Evolutionary conservation across 2,113 vertebrate genomes (phyloP), one percentile per base, ranked within the genome.

Genomic region (Erythrocercus mccallii): DNA sequence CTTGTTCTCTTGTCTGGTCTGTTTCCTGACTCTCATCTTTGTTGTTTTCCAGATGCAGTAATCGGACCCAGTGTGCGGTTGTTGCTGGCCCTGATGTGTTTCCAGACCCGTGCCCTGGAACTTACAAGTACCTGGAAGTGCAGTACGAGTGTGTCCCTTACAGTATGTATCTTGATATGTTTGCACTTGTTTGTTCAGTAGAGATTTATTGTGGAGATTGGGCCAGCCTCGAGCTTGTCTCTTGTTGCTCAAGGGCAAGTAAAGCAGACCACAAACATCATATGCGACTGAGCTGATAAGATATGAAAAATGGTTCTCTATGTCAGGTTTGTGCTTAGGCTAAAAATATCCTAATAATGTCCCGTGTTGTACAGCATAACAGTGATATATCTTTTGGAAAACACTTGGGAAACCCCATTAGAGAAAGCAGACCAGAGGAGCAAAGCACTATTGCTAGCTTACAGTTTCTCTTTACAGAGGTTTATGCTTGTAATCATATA

Each of bases 131-230:
- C 95, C 98, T 99, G 88, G 99, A 99, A 97, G 99, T 99, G 93
- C 99, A 99, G 81, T 99, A 99, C 23, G 99, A 99, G 97, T 99
- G 99, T 93, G 99, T 99, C 42, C 99, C 99, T 91, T 99, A 99
- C 98, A 99, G 99, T 99, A 99, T 71, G 99, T 99, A 98, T 97
- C 90, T 70, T 80, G 57, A 56, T 91, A 2, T 76, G 31, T 65
- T 94, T 96, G 74, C 72, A 66, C 69, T 95, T 94, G 8, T 5
- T 77, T 74, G 56, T 47, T 85, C 62, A 51, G 38, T 71, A 90
- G 65, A 81, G 60, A 81, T 93, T 83, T 81, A 47, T 51, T 56
- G 42, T 62, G 68, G 71, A 73, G 61, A 61, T 38, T 53, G 58
- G 38, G 54, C 19, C 51, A 54, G 42, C 84, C 81, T 82, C 73